Percentiles rank a stretch among this genome's conserved stretches.
Conservation (phyloP, 1,140 invertebrate species). For the Nephila pilipes region DNA sequence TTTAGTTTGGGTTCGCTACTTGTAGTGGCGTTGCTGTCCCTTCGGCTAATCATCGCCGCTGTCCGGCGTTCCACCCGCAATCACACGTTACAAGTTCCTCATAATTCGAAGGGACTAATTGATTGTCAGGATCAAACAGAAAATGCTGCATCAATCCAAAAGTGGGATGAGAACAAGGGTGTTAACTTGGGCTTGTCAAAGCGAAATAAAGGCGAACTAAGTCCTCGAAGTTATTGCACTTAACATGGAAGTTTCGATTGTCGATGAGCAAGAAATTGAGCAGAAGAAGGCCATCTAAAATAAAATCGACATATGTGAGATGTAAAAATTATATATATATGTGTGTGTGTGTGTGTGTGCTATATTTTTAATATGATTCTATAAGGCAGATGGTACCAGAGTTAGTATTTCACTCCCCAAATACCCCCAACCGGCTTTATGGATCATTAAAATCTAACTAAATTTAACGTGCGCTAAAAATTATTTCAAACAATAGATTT, state of each 20-base stretch:
- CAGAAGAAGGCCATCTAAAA: conserved; percentile 76
- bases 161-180: background rate
- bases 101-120: conserved; percentile 28
- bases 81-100: background rate
- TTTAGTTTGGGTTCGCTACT: conserved; percentile 66
- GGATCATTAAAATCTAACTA: no score
- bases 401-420: no score
- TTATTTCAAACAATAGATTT: no score
- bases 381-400: no score
- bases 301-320: background rate
- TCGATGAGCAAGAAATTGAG: conserved; percentile 77
- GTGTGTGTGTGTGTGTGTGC: no score
- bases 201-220: background rate
- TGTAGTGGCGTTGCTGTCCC: conserved; percentile 70
- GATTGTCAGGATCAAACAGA: conserved; percentile 49
- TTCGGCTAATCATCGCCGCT: conserved; percentile 58
- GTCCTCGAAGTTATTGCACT: conserved; percentile 68
- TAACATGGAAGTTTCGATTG: conserved; percentile 74
- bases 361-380: no score
- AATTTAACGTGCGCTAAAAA: no score
- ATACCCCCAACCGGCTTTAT: no score
- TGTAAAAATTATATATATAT: no score
- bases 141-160: conserved; percentile 9
- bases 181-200: conserved; percentile 17
- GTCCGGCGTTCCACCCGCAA: background rate